phyloP scores from a whole-genome alignment of 2,113 vertebrate genomes.

The Pomatorhinus ruficollis region DNA sequence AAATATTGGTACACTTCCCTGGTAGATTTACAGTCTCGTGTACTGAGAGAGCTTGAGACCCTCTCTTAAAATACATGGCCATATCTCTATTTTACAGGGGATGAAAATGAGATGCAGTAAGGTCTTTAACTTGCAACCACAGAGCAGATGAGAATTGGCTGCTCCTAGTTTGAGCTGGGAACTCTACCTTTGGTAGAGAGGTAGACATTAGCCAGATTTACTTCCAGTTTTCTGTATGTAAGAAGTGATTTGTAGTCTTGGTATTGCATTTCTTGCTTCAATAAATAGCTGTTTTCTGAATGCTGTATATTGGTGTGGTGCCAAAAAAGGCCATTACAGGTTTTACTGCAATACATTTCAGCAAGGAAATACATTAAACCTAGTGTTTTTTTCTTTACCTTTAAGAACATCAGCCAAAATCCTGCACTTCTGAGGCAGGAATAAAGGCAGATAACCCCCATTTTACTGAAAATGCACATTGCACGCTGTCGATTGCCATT shows the following conservation, averaged over 20 bases:
- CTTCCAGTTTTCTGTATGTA: not conserved
- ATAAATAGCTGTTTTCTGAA: constrained; percentile 30
- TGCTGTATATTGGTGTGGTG: not conserved
- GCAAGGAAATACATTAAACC: not conserved
- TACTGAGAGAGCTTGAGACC: not conserved
- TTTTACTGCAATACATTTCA: constrained; percentile 31
- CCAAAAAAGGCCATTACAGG: constrained; percentile 24
- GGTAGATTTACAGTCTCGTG: not conserved
- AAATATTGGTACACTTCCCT: not conserved
- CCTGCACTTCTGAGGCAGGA: not conserved
- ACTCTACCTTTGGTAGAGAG: not conserved
- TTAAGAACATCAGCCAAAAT: constrained; percentile 4
- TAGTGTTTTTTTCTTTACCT: not conserved
- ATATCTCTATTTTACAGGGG: not conserved
- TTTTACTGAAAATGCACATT: constrained; percentile 33
- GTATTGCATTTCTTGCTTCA: constrained; percentile 38
- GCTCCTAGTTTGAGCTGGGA: not conserved
- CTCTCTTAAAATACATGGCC: not conserved
- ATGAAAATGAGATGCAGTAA: not conserved
- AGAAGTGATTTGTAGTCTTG: constrained; percentile 18
- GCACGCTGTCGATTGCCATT: constrained; percentile 63
- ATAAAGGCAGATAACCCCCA: not conserved
- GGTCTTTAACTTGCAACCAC: not conserved
- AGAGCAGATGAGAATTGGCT: not conserved
- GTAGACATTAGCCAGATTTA: not conserved